phyloP scores from a whole-genome alignment of 2,888 invertebrate species.

The Caenorhabditis afra region DNA sequence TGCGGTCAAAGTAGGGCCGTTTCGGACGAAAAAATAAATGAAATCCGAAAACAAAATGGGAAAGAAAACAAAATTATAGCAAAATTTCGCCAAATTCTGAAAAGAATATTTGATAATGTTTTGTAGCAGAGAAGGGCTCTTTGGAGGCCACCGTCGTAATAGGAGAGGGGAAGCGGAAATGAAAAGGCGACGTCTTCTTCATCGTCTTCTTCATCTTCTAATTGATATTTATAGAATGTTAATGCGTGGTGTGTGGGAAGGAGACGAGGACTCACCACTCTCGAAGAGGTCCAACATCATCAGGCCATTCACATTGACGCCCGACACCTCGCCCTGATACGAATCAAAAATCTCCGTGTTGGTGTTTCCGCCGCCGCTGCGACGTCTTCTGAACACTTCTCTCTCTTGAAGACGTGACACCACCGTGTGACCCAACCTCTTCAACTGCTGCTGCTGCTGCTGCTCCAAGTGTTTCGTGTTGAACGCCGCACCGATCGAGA shows the following conservation, averaged over 20 bases:
- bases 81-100: neutral
- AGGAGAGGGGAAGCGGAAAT: too few relatives aligned
- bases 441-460: neutral
- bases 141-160: too few relatives aligned
- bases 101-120: constrained; percentile 37
- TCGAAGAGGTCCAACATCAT: constrained; percentile 76
- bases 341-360: constrained; percentile 70
- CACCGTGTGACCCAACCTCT: too few relatives aligned
- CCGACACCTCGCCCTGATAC: constrained; percentile 75
- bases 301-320: constrained; percentile 78
- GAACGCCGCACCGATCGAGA: constrained; percentile 75
- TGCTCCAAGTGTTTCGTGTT: constrained; percentile 66
- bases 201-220: constrained; percentile 20
- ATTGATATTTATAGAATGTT: constrained; percentile 40
- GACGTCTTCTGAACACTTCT: too few relatives aligned
- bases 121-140: too few relatives aligned
- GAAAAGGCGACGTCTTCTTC: too few relatives aligned
- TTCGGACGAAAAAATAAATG: too few relatives aligned
- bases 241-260: constrained; percentile 41
- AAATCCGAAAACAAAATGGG: neutral
- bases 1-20: neutral
- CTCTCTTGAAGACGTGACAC: too few relatives aligned
- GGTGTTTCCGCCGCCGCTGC: constrained; percentile 22
- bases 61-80: constrained; percentile 10
- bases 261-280: constrained; percentile 63